A percentile compares a stretch with the other conserved stretches of the same genome.
These are phyloP conservation scores for Zosterops borbonicus DNA, from an alignment of 2,113 vertebrate genomes.

Conservation along the genomic window DNA sequence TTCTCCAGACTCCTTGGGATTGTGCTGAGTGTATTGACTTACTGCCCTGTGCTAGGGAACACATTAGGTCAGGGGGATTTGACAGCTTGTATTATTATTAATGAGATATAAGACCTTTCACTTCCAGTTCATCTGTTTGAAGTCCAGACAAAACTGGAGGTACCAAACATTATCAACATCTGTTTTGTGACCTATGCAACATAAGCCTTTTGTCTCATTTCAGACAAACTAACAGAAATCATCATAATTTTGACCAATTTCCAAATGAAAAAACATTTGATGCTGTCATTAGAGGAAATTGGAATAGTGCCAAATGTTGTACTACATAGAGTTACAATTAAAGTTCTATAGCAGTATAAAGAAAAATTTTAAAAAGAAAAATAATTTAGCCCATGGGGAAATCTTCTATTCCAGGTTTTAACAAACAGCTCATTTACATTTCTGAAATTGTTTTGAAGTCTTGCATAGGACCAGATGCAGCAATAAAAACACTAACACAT, in stretches of 20 bases:
- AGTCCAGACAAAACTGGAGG: conserved; percentile 27
- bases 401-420: conserved; percentile 24
- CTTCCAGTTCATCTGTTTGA: conserved; percentile 63
- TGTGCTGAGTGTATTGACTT: neutral
- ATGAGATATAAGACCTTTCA: conserved; percentile 58
- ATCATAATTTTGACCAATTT: neutral
- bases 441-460: conserved; percentile 25
- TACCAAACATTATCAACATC: conserved; percentile 37
- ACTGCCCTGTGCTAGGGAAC: neutral
- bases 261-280: neutral
- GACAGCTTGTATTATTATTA: conserved; percentile 56
- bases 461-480: neutral
- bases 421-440: conserved; percentile 49
- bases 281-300: neutral
- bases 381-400: neutral
- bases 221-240: neutral
- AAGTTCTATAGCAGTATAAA: neutral
- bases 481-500: neutral
- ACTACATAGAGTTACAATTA: neutral
- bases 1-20: neutral
- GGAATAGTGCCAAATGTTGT: neutral
- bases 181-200: conserved; percentile 36
- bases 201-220: conserved; percentile 32
- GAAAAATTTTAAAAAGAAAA: neutral
- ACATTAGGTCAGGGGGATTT: neutral